Base-by-base conservation (phyloP, 2,888 invertebrate genomes). In the Barypeithes pellucidus region DNA sequence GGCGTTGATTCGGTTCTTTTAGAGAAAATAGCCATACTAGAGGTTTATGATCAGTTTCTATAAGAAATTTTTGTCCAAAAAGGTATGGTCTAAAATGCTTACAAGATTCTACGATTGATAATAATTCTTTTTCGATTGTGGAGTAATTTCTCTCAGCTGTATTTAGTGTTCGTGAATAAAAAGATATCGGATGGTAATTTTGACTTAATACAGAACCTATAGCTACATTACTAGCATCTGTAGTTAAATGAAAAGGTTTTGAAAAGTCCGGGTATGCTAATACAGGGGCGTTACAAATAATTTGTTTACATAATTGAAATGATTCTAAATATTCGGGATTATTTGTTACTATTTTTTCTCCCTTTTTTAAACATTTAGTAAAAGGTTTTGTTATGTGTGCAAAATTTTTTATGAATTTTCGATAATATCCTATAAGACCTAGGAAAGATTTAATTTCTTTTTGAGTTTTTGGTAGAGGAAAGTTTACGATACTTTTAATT, bases 361-460 rank as follows among this genome's bases (percentile, higher is more conserved):
- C 45, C 52, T 70, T 70, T 16, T 43, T 24, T 16, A 70, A 59
- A 14, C 70, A 70, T 57, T 67, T 66, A 20, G 72, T 71, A 11
- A 71, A 57, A 36, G 71, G 65, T 66, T 66, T 59, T 12, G 60
- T 72, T 20, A n/a, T n/a, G 14, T 60, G 59, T 1, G 72, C 72
- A 41, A 66, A 67, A 52, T 72, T 72, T 29, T 24, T n/a, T 39
- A 66, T 66, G 14, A 54, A 66, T 54, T 66, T 54, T 3, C 66
- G 20, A n/a, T n/a, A n/a, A n/a, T n/a, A n/a, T n/a, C n/a, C n/a
- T n/a, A n/a, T n/a, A n/a, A n/a, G 12, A 16, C 79, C 78, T 68
- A 81, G 47, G 67, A 83, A 82, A 33, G 70, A 69, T 79, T 81
- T 80, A 4, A 83, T 80, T 70, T 81, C 75, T 70, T 81, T 81